A percentile compares a stretch with the other conserved stretches of the same genome.
phyloP scores from a whole-genome alignment of 1,140 invertebrate species.

The Leptopilina clavipes region DNA sequence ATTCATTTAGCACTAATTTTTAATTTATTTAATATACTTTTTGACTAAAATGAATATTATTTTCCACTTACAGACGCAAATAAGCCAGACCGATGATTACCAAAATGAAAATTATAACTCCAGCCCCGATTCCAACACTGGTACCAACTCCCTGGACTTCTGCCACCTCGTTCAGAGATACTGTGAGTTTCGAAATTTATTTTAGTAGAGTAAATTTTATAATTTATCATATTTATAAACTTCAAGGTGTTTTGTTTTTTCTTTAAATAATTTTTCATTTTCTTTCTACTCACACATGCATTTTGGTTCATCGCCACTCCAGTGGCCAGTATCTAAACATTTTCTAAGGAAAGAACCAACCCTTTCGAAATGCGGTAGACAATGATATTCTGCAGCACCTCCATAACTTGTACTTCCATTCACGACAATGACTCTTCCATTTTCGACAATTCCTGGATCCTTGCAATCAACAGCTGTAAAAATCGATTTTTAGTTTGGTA shows the following conservation, averaged over 20 bases:
- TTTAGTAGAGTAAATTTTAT: too few relatives aligned
- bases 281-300: slow-evolving; percentile 78
- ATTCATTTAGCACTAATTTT: too few relatives aligned
- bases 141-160: slow-evolving; percentile 83
- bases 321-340: slow-evolving; percentile 86
- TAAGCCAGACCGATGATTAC: slow-evolving; percentile 86
- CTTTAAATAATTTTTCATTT: too few relatives aligned
- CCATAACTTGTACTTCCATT: slow-evolving; percentile 89
- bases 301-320: slow-evolving; percentile 88
- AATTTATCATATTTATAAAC: too few relatives aligned
- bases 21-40: too few relatives aligned
- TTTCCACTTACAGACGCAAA: slow-evolving; percentile 81
- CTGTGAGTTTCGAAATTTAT: slow-evolving; percentile 45
- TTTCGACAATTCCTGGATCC: slow-evolving; percentile 85
- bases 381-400: slow-evolving; percentile 90
- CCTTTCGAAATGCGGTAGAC: slow-evolving; percentile 88
- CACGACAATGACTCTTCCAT: slow-evolving; percentile 89
- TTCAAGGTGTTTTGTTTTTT: too few relatives aligned
- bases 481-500: slow-evolving; percentile 35
- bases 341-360: slow-evolving; percentile 88
- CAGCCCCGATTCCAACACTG: slow-evolving; percentile 86
- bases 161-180: slow-evolving; percentile 67
- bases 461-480: slow-evolving; percentile 87
- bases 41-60: too few relatives aligned
- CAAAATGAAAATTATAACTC: slow-evolving; percentile 84